Conservation (phyloP, 1,140 invertebrate genomes). For the Tyrophagus putrescentiae region DNA sequence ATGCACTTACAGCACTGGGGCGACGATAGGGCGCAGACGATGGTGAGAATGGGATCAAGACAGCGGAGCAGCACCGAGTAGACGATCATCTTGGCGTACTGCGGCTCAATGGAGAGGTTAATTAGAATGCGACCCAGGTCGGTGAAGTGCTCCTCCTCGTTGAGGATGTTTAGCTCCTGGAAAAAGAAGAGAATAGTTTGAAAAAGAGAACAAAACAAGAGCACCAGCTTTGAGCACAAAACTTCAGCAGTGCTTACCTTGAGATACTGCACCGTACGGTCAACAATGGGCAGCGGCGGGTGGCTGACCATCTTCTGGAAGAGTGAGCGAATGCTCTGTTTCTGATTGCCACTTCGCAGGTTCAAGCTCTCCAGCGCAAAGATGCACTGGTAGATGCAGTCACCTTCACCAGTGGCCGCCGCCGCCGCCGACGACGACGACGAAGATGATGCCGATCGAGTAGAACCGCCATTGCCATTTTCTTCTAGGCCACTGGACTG, state of each 20-base stretch:
- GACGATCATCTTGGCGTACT: constrained; percentile 76
- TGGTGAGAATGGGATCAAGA: constrained; percentile 80
- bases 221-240: too few species aligned
- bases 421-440: too few species aligned
- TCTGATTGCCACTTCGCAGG: neutral
- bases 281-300: neutral
- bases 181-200: constrained; percentile 41
- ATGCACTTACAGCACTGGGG: constrained; percentile 46
- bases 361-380: neutral
- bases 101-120: constrained; percentile 77
- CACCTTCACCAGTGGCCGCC: too few species aligned
- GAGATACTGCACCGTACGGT: neutral
- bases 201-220: constrained; percentile 73
- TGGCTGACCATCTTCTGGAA: neutral
- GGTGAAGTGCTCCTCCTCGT: constrained; percentile 64
- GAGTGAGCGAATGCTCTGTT: too few species aligned
- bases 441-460: too few species aligned
- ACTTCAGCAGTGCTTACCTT: too few species aligned
- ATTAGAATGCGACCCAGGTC: constrained; percentile 69
- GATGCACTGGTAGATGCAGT: constrained; percentile 10
- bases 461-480: too few species aligned
- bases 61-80: constrained; percentile 77
- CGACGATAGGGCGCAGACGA: constrained; percentile 68
- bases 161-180: constrained; percentile 64
- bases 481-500: too few species aligned